phyloP scores from a whole-genome alignment of 1,140 invertebrate genomes.

The Battus philenor region DNA sequence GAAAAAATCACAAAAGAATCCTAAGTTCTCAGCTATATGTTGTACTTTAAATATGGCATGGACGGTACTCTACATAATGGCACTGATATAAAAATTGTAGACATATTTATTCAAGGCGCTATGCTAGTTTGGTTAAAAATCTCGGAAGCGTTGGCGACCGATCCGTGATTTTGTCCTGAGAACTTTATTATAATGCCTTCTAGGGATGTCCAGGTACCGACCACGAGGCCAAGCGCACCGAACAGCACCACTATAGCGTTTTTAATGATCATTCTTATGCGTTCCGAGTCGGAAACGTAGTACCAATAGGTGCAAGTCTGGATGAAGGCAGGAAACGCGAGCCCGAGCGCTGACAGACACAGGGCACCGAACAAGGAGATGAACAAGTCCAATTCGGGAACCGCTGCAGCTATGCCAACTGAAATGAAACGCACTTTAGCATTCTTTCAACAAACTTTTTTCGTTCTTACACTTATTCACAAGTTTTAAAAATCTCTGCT shows the following conservation, averaged over 20 bases:
- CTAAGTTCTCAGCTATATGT: too few species aligned
- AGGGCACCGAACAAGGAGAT: conserved; percentile 94
- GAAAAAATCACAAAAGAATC: too few species aligned
- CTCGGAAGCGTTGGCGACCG: conserved; percentile 24
- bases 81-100: conserved; percentile 21
- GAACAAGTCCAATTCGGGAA: conserved; percentile 90
- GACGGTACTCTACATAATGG: conserved; percentile 34
- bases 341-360: conserved; percentile 87
- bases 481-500: too few species aligned
- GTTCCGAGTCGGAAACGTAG: conserved; percentile 60
- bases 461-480: too few species aligned
- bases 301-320: conserved; percentile 81
- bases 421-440: conserved; percentile 19
- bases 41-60: conserved; percentile 34
- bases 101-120: conserved; percentile 21
- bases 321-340: conserved; percentile 93
- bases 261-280: conserved; percentile 77
- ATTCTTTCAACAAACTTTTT: too few species aligned
- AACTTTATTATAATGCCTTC: conserved; percentile 79
- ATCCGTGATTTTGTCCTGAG: conserved; percentile 26
- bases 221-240: conserved; percentile 80
- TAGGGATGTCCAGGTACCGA: conserved; percentile 84
- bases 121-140: conserved; percentile 25
- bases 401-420: conserved; percentile 86
- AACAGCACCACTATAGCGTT: conserved; percentile 83